Conservation (phyloP, 2,888 invertebrate genomes). For the Rutpela maculata region DNA sequence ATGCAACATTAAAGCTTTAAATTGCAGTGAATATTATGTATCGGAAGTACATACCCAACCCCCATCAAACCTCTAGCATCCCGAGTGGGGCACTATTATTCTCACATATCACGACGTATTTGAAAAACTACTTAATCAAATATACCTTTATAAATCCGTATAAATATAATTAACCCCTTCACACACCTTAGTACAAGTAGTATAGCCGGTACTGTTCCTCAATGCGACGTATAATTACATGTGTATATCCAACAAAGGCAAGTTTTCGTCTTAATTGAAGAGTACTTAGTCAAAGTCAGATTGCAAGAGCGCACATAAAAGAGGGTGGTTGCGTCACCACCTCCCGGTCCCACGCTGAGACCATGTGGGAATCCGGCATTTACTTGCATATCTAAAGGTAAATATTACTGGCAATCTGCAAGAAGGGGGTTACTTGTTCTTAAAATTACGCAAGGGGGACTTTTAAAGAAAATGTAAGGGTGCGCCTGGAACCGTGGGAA, state of each 20-base stretch:
- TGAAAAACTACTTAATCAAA: conserved; percentile 27
- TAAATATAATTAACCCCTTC: conserved; percentile 37
- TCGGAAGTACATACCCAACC: neutral
- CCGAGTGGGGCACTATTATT: neutral
- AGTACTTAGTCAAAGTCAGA: conserved; percentile 59
- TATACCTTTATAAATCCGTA: conserved; percentile 15
- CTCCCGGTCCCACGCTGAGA: conserved; percentile 63
- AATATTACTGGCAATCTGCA: conserved; percentile 57
- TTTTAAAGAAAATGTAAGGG: conserved; percentile 44
- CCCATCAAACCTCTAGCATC: neutral
- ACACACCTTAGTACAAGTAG: conserved; percentile 21
- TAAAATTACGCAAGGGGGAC: conserved; percentile 57
- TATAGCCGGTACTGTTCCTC: neutral
- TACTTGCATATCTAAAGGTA: conserved; percentile 59
- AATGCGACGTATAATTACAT: conserved; percentile 37
- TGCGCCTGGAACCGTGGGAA: conserved; percentile 41
- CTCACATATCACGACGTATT: neutral
- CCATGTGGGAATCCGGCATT: conserved; percentile 59
- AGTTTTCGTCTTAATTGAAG: conserved; percentile 55
- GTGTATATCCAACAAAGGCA: conserved; percentile 39
- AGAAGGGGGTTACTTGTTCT: conserved; percentile 61
- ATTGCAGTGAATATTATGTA: neutral
- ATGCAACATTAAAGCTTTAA: neutral
- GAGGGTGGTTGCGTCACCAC: conserved; percentile 60
- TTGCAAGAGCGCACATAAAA: conserved; percentile 44